These are phyloP conservation scores for Phalacrocorax carbo DNA, from an alignment of 2,113 vertebrate genomes.

Conservation along the genomic window DNA sequence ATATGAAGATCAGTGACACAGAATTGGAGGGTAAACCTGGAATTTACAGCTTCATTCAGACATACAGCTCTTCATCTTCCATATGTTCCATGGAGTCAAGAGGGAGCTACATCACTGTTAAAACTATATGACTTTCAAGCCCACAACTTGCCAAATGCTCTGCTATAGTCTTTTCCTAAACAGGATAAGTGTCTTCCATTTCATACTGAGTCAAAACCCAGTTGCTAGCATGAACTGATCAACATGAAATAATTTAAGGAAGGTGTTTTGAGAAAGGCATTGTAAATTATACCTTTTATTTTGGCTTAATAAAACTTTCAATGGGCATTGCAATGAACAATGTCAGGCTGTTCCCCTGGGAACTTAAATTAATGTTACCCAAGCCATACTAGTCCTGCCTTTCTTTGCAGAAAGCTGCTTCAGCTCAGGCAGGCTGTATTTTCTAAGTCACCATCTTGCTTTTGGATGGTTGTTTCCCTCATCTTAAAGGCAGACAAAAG, in stretches of 20 bases:
- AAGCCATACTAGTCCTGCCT: neutral
- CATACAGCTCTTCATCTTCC: neutral
- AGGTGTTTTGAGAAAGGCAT: neutral
- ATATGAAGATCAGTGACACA: neutral
- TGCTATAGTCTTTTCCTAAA: neutral
- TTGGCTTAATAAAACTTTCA: neutral
- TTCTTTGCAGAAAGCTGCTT: neutral
- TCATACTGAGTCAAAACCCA: neutral
- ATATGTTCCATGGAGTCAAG: neutral
- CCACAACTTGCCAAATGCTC: neutral
- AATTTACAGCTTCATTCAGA: neutral
- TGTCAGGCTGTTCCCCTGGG: neutral
- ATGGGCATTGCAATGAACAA: neutral
- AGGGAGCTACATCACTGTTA: neutral
- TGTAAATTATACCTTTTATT: neutral
- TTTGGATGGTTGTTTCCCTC: neutral
- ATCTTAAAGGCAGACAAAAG: neutral
- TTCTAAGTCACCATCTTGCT: neutral
- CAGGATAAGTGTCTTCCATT: neutral
- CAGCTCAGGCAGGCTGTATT: neutral
- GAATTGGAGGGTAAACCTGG: neutral
- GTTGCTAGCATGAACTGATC: neutral
- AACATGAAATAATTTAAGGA: neutral
- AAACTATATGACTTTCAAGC: neutral
- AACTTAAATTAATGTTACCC: neutral